A percentile compares a stretch with the other conserved stretches of the same genome.
These are phyloP conservation scores for Etheostoma nigrum DNA, from an alignment of 2,797 vertebrate genomes.

Conservation along the genomic window DNA sequence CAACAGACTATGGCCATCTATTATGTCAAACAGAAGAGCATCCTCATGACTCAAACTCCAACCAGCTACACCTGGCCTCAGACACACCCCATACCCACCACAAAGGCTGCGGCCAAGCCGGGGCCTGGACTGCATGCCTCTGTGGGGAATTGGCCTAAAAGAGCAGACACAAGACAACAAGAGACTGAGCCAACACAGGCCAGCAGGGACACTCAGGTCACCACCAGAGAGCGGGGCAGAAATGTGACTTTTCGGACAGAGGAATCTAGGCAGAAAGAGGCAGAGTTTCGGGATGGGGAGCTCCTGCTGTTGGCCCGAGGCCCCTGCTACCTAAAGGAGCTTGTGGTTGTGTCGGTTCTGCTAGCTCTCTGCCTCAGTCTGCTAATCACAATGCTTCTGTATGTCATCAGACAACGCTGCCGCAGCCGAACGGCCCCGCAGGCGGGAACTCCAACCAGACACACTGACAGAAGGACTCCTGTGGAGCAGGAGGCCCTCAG, in stretches of 20 bases:
- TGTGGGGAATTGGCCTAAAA: conserved; percentile 13
- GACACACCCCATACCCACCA: conserved; percentile 13
- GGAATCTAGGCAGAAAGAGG: conserved; percentile 20
- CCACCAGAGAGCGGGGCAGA: conserved; percentile 17
- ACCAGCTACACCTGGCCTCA: conserved; percentile 9
- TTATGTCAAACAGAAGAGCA: conserved; percentile 76
- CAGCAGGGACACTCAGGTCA: conserved; percentile 11
- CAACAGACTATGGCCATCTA: conserved; percentile 77
- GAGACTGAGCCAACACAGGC: conserved; percentile 24
- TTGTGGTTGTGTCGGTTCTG: conserved; percentile 80
- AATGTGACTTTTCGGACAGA: conserved; percentile 34
- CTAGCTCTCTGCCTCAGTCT: conserved; percentile 76
- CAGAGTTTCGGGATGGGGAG: conserved; percentile 21
- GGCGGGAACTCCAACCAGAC: conserved; percentile 28
- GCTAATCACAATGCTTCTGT: conserved; percentile 70
- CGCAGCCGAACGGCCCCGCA: conserved; percentile 67
- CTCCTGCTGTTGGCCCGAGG: conserved; percentile 6
- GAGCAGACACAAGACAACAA: conserved; percentile 13
- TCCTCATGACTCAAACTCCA: conserved; percentile 31
- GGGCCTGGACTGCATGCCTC: conserved; percentile 15
- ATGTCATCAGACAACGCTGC: conserved; percentile 62
- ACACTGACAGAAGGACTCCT: conserved; percentile 43
- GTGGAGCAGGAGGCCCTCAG: conserved; percentile 70
- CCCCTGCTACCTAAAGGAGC: conserved; percentile 78
- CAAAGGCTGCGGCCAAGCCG: neutral